A percentile compares a stretch with the other conserved stretches of the same genome.
These are phyloP conservation scores for Dasysyrphus albostriatus DNA, from an alignment of 2,888 invertebrate genomes.

Conservation along the genomic window DNA sequence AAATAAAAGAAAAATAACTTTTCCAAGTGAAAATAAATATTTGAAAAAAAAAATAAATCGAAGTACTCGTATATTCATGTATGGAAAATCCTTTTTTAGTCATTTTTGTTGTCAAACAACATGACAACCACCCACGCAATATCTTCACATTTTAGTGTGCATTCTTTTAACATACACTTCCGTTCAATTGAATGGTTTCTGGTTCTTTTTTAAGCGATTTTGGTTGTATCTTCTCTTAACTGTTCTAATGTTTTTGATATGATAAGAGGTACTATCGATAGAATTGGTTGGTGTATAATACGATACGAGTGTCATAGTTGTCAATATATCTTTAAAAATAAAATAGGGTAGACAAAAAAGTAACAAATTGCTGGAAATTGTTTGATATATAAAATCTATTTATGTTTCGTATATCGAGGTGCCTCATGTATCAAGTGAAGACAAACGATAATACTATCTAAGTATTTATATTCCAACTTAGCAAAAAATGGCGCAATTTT, in stretches of 20 bases:
- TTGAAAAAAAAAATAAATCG: neutral
- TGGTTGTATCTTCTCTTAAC: neutral
- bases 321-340: neutral
- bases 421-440: too few species aligned
- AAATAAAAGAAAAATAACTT: neutral
- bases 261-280: neutral
- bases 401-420: too few species aligned
- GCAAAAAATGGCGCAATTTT: too few species aligned
- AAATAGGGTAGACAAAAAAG: neutral
- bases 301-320: too few species aligned
- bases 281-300: neutral
- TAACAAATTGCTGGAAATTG: too few species aligned
- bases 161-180: constrained; percentile 2
- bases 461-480: too few species aligned
- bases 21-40: constrained; percentile 6
- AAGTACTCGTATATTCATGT: neutral
- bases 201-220: neutral
- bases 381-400: too few species aligned
- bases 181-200: constrained; percentile 6
- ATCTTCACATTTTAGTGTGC: neutral
- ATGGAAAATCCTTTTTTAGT: constrained; percentile 13
- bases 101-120: neutral
- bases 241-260: neutral
- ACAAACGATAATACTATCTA: too few species aligned
- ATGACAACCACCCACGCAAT: neutral